phyloP scores from a whole-genome alignment of 2,797 vertebrate species.

The Aeoliscus strigatus region DNA sequence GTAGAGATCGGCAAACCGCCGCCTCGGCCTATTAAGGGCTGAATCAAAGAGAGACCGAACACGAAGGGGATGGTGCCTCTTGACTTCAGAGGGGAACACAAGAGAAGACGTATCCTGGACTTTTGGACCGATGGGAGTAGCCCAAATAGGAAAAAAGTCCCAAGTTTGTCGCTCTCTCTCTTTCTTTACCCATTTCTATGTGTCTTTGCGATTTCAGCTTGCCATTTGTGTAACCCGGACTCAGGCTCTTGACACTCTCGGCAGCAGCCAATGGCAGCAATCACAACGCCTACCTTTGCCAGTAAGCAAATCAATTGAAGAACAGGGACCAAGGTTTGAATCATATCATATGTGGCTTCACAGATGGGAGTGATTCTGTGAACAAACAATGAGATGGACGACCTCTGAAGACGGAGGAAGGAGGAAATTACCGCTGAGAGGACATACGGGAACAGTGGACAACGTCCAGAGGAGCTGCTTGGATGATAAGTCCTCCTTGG shows the following conservation, averaged over 20 bases:
- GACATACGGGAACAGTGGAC: slow-evolving; percentile 13
- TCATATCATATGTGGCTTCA: slow-evolving; percentile 11
- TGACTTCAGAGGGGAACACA: slow-evolving; percentile 1
- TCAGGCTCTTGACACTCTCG: slow-evolving; percentile 33
- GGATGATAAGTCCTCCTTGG: not conserved
- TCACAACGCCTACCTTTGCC: slow-evolving; percentile 25
- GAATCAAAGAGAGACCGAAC: slow-evolving; percentile 35
- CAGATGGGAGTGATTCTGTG: slow-evolving; percentile 13
- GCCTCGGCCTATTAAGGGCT: slow-evolving; percentile 85
- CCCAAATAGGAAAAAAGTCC: slow-evolving; percentile 14
- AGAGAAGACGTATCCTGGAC: slow-evolving; percentile 8
- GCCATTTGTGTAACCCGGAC: slow-evolving; percentile 40
- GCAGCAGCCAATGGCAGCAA: slow-evolving; percentile 24
- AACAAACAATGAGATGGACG: slow-evolving; percentile 17
- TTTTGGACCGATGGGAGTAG: slow-evolving; percentile 16
- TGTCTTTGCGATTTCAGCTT: slow-evolving; percentile 31
- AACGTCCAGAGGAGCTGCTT: slow-evolving; percentile 4
- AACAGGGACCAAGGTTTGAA: slow-evolving; percentile 31
- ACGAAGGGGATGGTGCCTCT: slow-evolving; percentile 1
- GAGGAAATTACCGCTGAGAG: slow-evolving; percentile 5
- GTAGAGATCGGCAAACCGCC: slow-evolving; percentile 95
- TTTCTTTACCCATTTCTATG: slow-evolving; percentile 2
- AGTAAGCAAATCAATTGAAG: slow-evolving; percentile 17
- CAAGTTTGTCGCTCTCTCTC: slow-evolving; percentile 43
- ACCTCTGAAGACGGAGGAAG: slow-evolving; percentile 4